Percentiles rank a stretch among this genome's conserved stretches.
Conservation (phyloP, 2,888 invertebrate species). For the Harpagoxenus sublaevis region DNA sequence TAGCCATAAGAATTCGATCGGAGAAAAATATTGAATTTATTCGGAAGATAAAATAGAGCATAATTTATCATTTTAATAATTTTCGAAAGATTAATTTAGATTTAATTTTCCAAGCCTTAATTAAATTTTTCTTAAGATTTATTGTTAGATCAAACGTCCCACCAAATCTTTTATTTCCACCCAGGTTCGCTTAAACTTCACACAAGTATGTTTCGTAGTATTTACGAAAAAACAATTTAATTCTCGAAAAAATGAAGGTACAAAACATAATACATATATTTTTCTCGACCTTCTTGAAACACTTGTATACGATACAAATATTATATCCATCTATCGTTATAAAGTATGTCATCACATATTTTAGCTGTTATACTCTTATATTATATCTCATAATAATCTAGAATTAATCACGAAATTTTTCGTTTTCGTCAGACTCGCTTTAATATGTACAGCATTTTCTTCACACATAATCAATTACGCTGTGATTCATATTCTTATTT, state of each 20-base stretch:
- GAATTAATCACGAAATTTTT: neutral
- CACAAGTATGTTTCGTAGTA: neutral
- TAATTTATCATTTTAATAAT: neutral
- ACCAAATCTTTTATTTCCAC: neutral
- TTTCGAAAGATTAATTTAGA: neutral
- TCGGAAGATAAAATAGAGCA: neutral
- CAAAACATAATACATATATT: conserved; percentile 36
- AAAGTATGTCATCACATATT: conserved; percentile 56
- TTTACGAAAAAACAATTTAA: conserved; percentile 28
- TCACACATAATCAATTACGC: neutral
- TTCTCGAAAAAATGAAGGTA: conserved; percentile 8
- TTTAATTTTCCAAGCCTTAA: neutral
- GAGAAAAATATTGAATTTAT: conserved; percentile 15
- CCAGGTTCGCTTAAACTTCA: neutral
- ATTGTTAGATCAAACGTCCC: neutral
- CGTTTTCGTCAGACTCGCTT: neutral
- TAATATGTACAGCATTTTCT: neutral
- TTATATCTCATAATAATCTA: neutral
- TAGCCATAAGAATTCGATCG: conserved; percentile 7
- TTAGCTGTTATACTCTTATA: conserved; percentile 19
- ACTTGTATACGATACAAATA: conserved; percentile 38
- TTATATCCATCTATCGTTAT: conserved; percentile 52
- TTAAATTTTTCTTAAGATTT: conserved; percentile 10
- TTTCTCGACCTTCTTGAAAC: conserved; percentile 21
- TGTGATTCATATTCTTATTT: neutral